A percentile compares a stretch with the other conserved stretches of the same genome.
Conservation (phyloP, 2,888 invertebrate species). For the Cataglyphis livida region DNA sequence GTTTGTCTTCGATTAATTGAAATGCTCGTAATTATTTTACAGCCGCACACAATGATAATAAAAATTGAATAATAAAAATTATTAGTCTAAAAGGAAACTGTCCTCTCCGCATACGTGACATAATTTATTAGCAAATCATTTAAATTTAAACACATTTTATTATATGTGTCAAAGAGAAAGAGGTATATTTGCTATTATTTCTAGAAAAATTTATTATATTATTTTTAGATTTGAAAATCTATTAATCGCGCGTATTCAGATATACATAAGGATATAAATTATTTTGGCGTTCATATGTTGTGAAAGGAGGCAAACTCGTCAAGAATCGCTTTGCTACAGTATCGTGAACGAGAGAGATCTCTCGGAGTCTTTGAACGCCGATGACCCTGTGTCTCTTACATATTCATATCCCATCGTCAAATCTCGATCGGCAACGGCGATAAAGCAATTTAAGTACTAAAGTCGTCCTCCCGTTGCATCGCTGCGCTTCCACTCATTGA, state of each 20-base stretch:
- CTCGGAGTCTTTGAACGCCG: slow-evolving; percentile 54
- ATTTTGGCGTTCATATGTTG: background rate
- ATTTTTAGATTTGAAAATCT: background rate
- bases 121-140: background rate
- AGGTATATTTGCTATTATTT: background rate
- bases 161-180: background rate
- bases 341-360: slow-evolving; percentile 62
- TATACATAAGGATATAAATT: background rate
- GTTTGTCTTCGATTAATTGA: slow-evolving; percentile 4
- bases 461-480: slow-evolving; percentile 49
- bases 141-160: background rate
- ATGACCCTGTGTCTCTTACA: slow-evolving; percentile 69
- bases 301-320: background rate
- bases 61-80: background rate
- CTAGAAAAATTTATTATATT: background rate
- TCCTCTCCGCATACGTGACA: background rate
- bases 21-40: slow-evolving; percentile 5
- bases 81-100: background rate
- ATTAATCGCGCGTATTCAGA: background rate
- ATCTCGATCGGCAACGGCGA: slow-evolving; percentile 70
- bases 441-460: slow-evolving; percentile 73
- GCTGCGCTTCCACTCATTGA: slow-evolving; percentile 34
- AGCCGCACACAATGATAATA: background rate
- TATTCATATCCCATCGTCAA: slow-evolving; percentile 70
- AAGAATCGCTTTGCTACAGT: slow-evolving; percentile 47